Evolutionary conservation across 2,113 vertebrate species (phyloP).

Genomic region (Amazona guildingii): DNA sequence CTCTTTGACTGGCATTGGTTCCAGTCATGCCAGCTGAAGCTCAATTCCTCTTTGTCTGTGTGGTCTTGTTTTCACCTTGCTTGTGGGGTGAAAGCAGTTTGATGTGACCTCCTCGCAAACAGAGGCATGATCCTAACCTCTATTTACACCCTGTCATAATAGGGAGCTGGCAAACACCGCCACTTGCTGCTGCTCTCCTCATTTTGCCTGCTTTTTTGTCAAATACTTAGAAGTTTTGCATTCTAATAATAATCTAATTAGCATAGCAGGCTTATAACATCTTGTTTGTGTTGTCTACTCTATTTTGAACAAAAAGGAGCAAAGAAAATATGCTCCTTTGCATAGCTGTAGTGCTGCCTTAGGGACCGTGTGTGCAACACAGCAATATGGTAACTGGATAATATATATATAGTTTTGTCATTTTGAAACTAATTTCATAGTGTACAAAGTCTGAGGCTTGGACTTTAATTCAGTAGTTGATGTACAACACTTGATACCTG

Average conservation of each 20-base stretch:
- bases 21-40: constrained; percentile 71
- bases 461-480: background rate
- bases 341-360: background rate
- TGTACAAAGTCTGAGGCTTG: background rate
- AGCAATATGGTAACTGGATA: background rate
- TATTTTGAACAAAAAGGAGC: background rate
- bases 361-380: background rate
- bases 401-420: background rate
- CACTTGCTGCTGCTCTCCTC: background rate
- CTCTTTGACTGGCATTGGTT: constrained; percentile 74
- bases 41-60: constrained; percentile 73
- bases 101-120: constrained; percentile 63
- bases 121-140: constrained; percentile 53
- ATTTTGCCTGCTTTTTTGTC: constrained; percentile 17
- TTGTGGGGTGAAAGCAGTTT: constrained; percentile 62
- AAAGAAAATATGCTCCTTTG: constrained; percentile 12
- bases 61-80: constrained; percentile 71
- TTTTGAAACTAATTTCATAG: background rate
- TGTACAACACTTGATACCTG: background rate
- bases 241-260: constrained; percentile 58
- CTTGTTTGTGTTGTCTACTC: constrained; percentile 42
- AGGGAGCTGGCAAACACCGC: constrained; percentile 40
- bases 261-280: constrained; percentile 30
- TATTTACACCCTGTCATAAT: constrained; percentile 66
- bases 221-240: constrained; percentile 21